Evolutionary conservation across 2,113 vertebrate species (phyloP), one percentile per base, ranked within the genome.

Genomic region (Xyrauchen texanus): DNA sequence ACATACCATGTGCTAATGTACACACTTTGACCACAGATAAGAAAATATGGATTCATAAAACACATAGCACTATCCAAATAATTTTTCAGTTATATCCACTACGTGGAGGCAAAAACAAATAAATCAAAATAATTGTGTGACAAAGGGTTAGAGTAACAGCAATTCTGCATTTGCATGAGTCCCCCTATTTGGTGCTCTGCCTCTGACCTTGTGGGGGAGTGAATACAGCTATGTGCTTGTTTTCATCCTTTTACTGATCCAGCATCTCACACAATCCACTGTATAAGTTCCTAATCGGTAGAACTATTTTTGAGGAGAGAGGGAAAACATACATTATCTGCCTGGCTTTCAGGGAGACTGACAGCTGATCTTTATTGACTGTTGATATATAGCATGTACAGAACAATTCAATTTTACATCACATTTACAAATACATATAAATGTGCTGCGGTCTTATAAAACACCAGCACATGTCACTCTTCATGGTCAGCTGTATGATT

Each of bases 261-360:
- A 79, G 81, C 79, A 81, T 71, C 34, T 62, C 85, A 85, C 81
- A 85, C 90, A 92, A 92, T 92, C 90, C 89, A 87, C 80, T 77
- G 67, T 87, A 82, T 91, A 92, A 92, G 86, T 86, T 88, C 77
- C 88, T 91, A 90, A 90, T 90, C 82, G 76, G 46, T 76, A 85
- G 86, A 81, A 85, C 84, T 86, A 75, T 87, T 86, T 73, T 87
- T 88, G 88, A 67, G 55, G 63, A 62, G 49, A 68, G 12, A 44
- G 51, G 16, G 61, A 80, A 87, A 62, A 60, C 21, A 88, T 81
- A 88, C 81, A 88, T 87, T 87, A 90, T 83, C 84, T 65, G 13
- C 80, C 81, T 80, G 87, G 81, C 75, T 52, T 79, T 66, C 16
- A 13, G 6, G 8, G 8, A 47, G 15, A 4, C 13, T 63, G 58